Percentiles rank a stretch among this genome's conserved stretches.
phyloP scores from a whole-genome alignment of 2,888 invertebrate genomes.

The Andricus quercusramuli region DNA sequence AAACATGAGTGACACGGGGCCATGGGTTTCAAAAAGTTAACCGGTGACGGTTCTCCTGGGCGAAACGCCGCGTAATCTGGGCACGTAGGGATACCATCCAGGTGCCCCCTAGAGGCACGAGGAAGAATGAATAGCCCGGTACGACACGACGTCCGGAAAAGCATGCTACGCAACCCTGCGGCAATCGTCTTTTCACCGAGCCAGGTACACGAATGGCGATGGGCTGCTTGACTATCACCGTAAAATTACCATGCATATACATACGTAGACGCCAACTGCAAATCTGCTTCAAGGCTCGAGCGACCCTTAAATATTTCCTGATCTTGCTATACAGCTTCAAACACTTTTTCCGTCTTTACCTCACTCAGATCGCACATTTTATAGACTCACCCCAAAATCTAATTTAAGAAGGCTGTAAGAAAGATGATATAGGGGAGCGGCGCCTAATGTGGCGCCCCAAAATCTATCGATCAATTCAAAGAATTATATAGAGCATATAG shows the following conservation, averaged over 20 bases:
- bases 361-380: not conserved
- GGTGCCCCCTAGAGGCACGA: conserved; percentile 45
- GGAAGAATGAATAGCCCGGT: conserved; percentile 61
- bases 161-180: conserved; percentile 50
- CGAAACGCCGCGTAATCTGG: conserved; percentile 53
- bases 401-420: too few relatives aligned
- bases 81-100: conserved; percentile 55
- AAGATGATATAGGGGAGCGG: too few relatives aligned
- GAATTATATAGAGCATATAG: too few relatives aligned
- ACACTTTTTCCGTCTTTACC: not conserved
- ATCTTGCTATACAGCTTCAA: not conserved
- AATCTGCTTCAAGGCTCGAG: not conserved
- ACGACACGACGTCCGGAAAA: conserved; percentile 59
- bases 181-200: conserved; percentile 59
- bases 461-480: too few relatives aligned
- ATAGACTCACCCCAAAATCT: too few relatives aligned
- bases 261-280: not conserved
- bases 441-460: too few relatives aligned
- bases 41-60: conserved; percentile 44
- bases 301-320: not conserved
- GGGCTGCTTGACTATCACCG: conserved; percentile 48
- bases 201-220: conserved; percentile 42
- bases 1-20: conserved; percentile 48
- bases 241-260: conserved; percentile 59
- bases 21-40: conserved; percentile 50